phyloP scores from a whole-genome alignment of 1,140 invertebrate genomes.

The Calephelis nemesis region DNA sequence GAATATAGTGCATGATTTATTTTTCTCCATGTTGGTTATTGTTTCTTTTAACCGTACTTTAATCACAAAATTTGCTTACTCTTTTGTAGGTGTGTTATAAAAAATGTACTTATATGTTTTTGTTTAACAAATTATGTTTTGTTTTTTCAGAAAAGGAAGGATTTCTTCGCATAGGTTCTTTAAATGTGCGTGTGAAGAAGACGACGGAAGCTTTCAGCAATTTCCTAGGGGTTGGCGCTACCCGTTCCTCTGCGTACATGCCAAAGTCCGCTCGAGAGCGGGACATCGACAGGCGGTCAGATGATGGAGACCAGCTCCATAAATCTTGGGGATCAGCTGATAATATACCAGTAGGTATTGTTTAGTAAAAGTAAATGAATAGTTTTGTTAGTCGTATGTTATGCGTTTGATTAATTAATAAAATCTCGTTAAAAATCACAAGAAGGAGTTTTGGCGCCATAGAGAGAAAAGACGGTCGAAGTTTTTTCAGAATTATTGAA shows the following conservation, averaged over 20 bases:
- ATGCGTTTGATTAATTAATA: too few species aligned
- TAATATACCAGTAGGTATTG: slow-evolving; percentile 83
- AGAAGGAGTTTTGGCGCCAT: too few species aligned
- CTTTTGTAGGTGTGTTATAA: too few species aligned
- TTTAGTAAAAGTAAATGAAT: not conserved
- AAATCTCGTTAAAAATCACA: too few species aligned
- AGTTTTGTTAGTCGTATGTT: too few species aligned
- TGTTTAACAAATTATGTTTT: slow-evolving; percentile 25
- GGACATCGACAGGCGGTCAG: slow-evolving; percentile 48
- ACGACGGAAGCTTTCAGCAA: slow-evolving; percentile 94
- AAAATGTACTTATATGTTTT: too few species aligned
- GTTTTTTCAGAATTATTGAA: too few species aligned
- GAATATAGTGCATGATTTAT: not conserved
- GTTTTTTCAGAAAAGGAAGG: slow-evolving; percentile 87
- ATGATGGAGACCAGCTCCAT: slow-evolving; percentile 78
- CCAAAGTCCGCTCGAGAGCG: slow-evolving; percentile 52
- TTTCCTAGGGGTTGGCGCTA: slow-evolving; percentile 87
- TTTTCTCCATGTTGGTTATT: not conserved
- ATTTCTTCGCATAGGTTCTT: slow-evolving; percentile 93
- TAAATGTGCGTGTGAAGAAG: slow-evolving; percentile 94
- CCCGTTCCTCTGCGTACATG: slow-evolving; percentile 65
- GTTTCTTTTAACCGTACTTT: too few species aligned
- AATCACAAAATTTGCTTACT: not conserved
- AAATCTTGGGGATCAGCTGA: slow-evolving; percentile 94
- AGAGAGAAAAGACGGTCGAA: too few species aligned